A percentile compares a stretch with the other conserved stretches of the same genome.
phyloP scores from a whole-genome alignment of 1,140 invertebrate genomes.

The Brachionus sp. region DNA sequence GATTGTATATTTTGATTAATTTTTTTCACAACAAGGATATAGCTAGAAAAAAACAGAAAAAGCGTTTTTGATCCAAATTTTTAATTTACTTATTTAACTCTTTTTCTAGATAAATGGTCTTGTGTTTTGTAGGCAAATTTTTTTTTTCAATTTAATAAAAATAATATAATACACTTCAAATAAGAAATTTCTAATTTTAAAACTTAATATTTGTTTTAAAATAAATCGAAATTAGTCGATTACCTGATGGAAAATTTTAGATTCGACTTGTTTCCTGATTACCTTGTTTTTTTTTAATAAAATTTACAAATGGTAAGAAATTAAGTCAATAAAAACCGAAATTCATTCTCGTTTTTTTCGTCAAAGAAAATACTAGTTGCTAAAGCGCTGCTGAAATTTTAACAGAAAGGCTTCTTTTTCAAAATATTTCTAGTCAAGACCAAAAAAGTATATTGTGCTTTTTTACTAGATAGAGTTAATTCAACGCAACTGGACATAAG shows the following conservation, averaged over 20 bases:
- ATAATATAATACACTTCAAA: neutral
- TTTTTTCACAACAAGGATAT: neutral
- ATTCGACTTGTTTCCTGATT: neutral
- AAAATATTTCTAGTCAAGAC: no score
- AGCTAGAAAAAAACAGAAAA: neutral
- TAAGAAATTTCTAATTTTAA: neutral
- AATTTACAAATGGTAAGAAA: neutral
- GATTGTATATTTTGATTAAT: neutral
- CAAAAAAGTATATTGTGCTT: no score
- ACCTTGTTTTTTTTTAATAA: neutral
- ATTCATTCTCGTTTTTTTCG: neutral
- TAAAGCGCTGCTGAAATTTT: no score
- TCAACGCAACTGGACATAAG: no score
- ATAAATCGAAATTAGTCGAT: neutral
- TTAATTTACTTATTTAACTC: neutral
- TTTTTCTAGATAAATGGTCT: neutral
- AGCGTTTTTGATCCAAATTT: neutral
- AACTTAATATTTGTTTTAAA: neutral
- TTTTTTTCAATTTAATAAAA: neutral
- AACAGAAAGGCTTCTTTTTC: no score
- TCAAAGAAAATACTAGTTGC: no score
- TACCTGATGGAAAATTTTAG: neutral
- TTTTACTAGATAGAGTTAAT: no score
- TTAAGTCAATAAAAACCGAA: neutral
- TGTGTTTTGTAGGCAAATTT: neutral